Base-by-base conservation (phyloP, 1,140 invertebrate species). In the Pogonomyrmex barbatus region DNA sequence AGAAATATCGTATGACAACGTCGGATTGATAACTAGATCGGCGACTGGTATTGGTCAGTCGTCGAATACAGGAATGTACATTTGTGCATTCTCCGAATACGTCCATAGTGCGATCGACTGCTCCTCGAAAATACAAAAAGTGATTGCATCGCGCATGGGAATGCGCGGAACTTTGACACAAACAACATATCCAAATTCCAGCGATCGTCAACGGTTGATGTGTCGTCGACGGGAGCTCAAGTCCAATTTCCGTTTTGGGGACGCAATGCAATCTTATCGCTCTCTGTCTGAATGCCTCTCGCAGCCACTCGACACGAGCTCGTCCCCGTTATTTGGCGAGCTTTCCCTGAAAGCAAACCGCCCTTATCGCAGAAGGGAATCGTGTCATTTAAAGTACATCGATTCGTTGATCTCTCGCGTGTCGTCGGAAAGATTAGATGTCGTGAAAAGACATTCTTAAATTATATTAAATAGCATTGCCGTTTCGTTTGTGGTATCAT, bases 341-440 rank as follows among this genome's bases (percentile, higher is more conserved):
- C 39, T 82, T 88, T 82, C 87, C 86, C 79, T 84, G 71, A 87
- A 89, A 84, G 85, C 73, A 75, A 65, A 90, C 68, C 79, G 42
- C 36, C 33, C 88, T 89, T 92, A 91, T 92, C 89, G 77, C 85
- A 39, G 63, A 30, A 67, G 87, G 87, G 79, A 91, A 92, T 92
- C 91, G 75, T 68, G 91, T 92, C 87, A 89, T 92, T 92, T 92
- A 79, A 86, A 89, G 83, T 79, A 85, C 89, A 90, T 91, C 89
- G 88, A 92, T 91, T 87, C 85, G 60, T 71, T 45, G 68, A 85
- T 85, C 75, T 85, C 73, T 50, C 70, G 42, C 36, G 47, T 39
- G 58, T 42, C 50, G 73, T 85, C 47, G n/a, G 39, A 36, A 42
- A 14, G 36, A 9, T 9, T 79, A 36, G 33, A 24, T 17, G n/a